phyloP scores from a whole-genome alignment of 2,113 vertebrate species.

The Jaculus jaculus region DNA sequence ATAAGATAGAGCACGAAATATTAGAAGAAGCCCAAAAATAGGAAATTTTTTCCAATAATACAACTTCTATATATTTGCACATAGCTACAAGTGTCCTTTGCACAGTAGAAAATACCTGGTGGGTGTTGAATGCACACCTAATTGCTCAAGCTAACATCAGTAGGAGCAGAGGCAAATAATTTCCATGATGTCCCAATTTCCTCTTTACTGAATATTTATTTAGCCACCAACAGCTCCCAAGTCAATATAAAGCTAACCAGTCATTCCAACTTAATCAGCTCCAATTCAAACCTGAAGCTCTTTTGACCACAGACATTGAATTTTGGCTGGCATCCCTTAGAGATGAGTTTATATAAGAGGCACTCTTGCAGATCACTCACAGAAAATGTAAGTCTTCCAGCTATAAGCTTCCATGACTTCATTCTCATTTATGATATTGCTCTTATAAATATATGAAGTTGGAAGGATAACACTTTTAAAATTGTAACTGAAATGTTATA shows the following conservation, averaged over 20 bases:
- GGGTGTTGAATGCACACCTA: not conserved
- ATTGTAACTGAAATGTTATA: not conserved
- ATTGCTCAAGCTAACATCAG: not conserved
- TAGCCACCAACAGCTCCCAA: not conserved
- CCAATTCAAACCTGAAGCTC: slow-evolving; percentile 28
- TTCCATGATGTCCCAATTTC: not conserved
- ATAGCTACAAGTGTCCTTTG: not conserved
- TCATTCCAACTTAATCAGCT: slow-evolving; percentile 25
- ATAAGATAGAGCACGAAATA: not conserved
- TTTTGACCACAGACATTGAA: not conserved
- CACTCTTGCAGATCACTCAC: not conserved
- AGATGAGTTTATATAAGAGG: slow-evolving; percentile 28
- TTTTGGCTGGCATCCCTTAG: not conserved
- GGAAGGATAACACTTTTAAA: not conserved
- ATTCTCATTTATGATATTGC: not conserved
- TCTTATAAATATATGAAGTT: not conserved
- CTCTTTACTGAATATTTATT: not conserved
- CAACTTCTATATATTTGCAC: not conserved
- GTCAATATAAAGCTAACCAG: not conserved
- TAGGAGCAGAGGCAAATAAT: not conserved
- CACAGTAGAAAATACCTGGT: not conserved
- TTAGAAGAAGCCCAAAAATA: too few species aligned
- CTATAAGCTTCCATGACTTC: not conserved
- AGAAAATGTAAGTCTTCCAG: not conserved
- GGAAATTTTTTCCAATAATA: not conserved